Percentiles rank a stretch among this genome's conserved stretches.
phyloP scores from a whole-genome alignment of 2,888 invertebrate genomes.

The Dolichopus griseipennis region DNA sequence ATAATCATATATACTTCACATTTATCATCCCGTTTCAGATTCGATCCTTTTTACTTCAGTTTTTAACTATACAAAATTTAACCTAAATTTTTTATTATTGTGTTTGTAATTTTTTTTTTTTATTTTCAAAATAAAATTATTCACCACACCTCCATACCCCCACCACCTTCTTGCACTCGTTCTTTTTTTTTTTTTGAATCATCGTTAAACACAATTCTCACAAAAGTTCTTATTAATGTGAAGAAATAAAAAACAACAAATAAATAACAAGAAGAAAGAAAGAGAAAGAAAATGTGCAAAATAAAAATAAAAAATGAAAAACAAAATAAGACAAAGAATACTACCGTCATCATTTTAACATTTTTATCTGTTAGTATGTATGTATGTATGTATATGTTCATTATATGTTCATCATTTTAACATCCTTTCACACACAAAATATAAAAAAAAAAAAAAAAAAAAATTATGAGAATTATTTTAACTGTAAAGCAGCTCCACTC shows the following conservation, averaged over 20 bases:
- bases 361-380: background rate
- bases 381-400: background rate
- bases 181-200: too few relatives aligned
- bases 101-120: background rate
- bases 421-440: background rate
- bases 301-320: too few relatives aligned
- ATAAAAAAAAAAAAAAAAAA: too few relatives aligned
- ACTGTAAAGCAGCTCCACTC: background rate
- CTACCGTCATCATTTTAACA: background rate
- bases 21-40: too few relatives aligned
- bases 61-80: background rate
- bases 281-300: background rate
- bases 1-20: too few relatives aligned
- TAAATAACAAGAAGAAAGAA: too few relatives aligned
- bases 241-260: background rate
- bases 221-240: background rate
- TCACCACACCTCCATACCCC: background rate
- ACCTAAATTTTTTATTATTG: background rate
- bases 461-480: background rate
- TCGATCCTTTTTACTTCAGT: too few relatives aligned
- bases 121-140: background rate
- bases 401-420: background rate
- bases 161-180: too few relatives aligned
- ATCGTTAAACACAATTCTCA: too few relatives aligned
- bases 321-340: background rate